These are phyloP conservation scores for Chelonus insularis DNA, from an alignment of 1,140 invertebrate genomes.

Conservation along the genomic window DNA sequence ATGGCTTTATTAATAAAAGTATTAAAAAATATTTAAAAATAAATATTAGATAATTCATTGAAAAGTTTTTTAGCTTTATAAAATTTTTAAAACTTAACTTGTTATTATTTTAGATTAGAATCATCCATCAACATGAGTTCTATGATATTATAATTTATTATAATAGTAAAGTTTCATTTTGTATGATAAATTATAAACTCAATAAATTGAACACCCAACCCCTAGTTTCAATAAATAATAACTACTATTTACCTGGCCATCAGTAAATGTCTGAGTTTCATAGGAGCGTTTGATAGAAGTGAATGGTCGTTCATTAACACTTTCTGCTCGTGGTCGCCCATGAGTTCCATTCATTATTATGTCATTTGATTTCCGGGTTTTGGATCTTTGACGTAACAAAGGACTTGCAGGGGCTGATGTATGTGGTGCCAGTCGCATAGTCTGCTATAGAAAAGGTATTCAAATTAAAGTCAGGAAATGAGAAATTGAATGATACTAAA, in stretches of 20 bases:
- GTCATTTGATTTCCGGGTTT: constrained; percentile 62
- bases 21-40: too few relatives aligned
- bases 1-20: too few relatives aligned
- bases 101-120: too few relatives aligned
- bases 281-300: constrained; percentile 68
- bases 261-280: constrained; percentile 61
- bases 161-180: too few relatives aligned
- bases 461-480: constrained; percentile 7
- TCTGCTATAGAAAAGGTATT: constrained; percentile 29
- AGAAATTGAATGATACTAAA: neutral
- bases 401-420: constrained; percentile 64
- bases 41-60: too few relatives aligned
- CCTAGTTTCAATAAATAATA: too few relatives aligned
- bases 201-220: too few relatives aligned
- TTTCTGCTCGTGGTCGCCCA: constrained; percentile 52
- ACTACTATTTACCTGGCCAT: constrained; percentile 58
- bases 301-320: constrained; percentile 66
- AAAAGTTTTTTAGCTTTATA: too few relatives aligned
- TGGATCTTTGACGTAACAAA: constrained; percentile 64
- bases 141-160: too few relatives aligned
- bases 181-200: too few relatives aligned
- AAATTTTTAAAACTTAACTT: too few relatives aligned
- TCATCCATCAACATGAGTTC: too few relatives aligned
- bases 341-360: constrained; percentile 51
- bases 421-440: constrained; percentile 42